Percentiles rank a stretch among this genome's conserved stretches.
phyloP scores from a whole-genome alignment of 2,113 vertebrate genomes.

The Syngnathus floridae region DNA sequence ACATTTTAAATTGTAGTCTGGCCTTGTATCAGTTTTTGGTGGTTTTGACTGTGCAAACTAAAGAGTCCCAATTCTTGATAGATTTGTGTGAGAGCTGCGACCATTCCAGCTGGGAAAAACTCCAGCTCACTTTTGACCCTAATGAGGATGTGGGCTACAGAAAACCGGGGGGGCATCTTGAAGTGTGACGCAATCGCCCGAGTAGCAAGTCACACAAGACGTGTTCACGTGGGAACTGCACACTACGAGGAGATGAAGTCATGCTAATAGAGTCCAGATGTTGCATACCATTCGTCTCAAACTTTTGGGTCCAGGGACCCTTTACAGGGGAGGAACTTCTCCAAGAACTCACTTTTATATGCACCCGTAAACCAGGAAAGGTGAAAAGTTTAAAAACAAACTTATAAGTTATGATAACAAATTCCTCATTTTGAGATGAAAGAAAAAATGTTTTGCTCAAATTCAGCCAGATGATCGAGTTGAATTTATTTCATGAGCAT shows the following conservation, averaged over 20 bases:
- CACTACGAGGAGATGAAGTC: conserved; percentile 11
- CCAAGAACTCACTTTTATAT: neutral
- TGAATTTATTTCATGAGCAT: too few species aligned
- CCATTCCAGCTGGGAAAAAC: neutral
- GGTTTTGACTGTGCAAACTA: neutral
- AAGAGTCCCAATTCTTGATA: neutral
- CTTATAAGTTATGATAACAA: neutral
- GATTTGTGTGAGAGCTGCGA: neutral
- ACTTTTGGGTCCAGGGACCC: neutral
- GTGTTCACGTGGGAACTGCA: neutral
- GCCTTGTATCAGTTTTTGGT: neutral
- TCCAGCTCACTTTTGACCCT: neutral
- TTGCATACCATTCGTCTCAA: neutral
- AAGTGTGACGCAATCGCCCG: neutral
- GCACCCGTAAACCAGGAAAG: neutral
- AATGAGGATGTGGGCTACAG: neutral
- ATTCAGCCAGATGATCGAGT: neutral
- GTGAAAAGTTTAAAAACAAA: neutral
- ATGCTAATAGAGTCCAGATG: conserved; percentile 23
- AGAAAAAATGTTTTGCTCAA: neutral
- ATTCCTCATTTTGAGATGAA: neutral
- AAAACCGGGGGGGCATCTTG: neutral
- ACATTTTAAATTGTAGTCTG: neutral
- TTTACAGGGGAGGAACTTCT: neutral
- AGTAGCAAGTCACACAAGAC: neutral